Evolutionary conservation across 2,888 invertebrate genomes (phyloP), one percentile per base, ranked within the genome.

Genomic region (Nymphalis polychloros): DNA sequence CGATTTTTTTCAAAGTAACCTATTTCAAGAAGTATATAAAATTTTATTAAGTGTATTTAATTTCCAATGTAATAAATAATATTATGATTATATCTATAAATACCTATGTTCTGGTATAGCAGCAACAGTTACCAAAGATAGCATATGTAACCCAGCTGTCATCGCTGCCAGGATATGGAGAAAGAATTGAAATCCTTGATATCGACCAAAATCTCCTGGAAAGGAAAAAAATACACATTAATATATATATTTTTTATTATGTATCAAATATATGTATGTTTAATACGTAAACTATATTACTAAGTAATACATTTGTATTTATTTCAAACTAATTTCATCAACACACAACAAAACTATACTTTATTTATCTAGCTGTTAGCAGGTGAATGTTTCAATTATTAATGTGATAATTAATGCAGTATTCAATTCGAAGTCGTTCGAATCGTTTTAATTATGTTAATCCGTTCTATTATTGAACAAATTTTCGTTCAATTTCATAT

Each of bases 101-200:
- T 87, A 94, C 92, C 93, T 90, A 87, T 97, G 96, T 52, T 95
- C 95, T 1, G 97, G 97, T 61, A 96, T 95, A 17, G 96, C 96
- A 1, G 96, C 96, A 0, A 97, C 96, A 0, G 96, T 97, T 13
- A 96, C 94, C 67, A 97, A 84, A 0, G 96, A 95, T 72, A 97
- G 85, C 97, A 97, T 97, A 82, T 97, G 97, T 80, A 96, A 89
- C 16, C 97, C 97, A 2, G 97, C 97, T 0, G 96, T 96, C 77
- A 97, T 87, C 0, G 95, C 97, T 10, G 96, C 95, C 55, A 97
- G 84, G 64, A 97, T 94, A 83, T 97, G 97, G 0, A 97, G 93
- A 53, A 94, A 89, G 83, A 96, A 97, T 85, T 97, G 97, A 86
- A 94, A 95, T 75, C 94, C 94, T 88, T 97, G 97, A 84, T 97